A percentile compares a stretch with the other conserved stretches of the same genome.
phyloP scores from a whole-genome alignment of 2,888 invertebrate genomes.

The Leptinotarsa peninsularis region DNA sequence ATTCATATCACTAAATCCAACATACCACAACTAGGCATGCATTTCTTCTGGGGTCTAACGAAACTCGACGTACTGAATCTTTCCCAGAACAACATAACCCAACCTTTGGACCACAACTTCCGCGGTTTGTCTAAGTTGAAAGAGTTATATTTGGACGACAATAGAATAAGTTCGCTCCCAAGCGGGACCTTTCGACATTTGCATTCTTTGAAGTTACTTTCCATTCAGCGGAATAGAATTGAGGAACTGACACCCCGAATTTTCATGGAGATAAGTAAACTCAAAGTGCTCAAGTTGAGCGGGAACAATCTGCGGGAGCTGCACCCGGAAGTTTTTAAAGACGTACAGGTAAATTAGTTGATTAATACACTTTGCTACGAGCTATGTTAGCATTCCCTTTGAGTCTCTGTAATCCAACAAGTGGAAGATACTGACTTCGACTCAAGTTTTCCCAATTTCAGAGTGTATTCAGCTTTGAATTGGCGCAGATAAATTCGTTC shows the following conservation, averaged over 20 bases:
- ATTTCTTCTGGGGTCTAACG: slow-evolving; percentile 81
- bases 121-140: slow-evolving; percentile 78
- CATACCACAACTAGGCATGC: slow-evolving; percentile 82
- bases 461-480: neutral
- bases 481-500: neutral
- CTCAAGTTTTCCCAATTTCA: neutral
- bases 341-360: slow-evolving; percentile 69
- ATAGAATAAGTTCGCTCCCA: slow-evolving; percentile 81
- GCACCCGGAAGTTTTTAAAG: slow-evolving; percentile 82
- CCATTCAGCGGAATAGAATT: slow-evolving; percentile 77
- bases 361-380: neutral
- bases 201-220: slow-evolving; percentile 73
- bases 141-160: slow-evolving; percentile 80
- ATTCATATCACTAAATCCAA: slow-evolving; percentile 82
- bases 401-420: slow-evolving; percentile 1
- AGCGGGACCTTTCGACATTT: slow-evolving; percentile 80
- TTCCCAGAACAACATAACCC: slow-evolving; percentile 81
- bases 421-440: neutral
- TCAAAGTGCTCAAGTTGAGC: slow-evolving; percentile 80
- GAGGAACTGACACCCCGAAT: slow-evolving; percentile 77
- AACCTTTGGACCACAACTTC: slow-evolving; percentile 80
- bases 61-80: slow-evolving; percentile 74
- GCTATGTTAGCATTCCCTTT: neutral
- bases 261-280: slow-evolving; percentile 79
- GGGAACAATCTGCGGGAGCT: slow-evolving; percentile 80